Evolutionary conservation across 2,113 vertebrate genomes (phyloP).

Genomic region (Odocoileus hemionus): DNA sequence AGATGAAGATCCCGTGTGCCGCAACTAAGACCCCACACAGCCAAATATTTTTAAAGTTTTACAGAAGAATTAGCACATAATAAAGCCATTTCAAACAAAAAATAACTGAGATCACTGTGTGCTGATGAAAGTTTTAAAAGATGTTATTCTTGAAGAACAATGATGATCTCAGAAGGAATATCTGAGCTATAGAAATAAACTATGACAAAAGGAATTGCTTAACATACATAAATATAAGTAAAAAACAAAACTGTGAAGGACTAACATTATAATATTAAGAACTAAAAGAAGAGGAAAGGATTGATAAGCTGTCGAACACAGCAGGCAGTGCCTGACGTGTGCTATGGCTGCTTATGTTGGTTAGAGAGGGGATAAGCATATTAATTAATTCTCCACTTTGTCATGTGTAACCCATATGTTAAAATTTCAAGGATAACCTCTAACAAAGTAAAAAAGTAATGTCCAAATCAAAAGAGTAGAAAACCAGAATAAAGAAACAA

Average conservation of each 20-base stretch:
- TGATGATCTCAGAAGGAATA: neutral
- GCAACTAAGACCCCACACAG: neutral
- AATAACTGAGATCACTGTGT: neutral
- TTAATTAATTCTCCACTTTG: neutral
- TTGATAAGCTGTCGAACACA: neutral
- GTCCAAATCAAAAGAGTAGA: neutral
- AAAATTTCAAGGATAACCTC: neutral
- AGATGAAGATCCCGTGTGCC: neutral
- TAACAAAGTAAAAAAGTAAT: neutral
- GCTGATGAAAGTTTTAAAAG: neutral
- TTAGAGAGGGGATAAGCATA: neutral
- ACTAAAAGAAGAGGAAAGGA: neutral
- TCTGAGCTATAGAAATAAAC: neutral
- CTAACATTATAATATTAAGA: neutral
- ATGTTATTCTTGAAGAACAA: neutral
- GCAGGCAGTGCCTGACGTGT: neutral
- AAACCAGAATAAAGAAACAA: neutral
- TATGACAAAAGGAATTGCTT: neutral
- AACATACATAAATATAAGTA: neutral
- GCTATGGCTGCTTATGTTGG: neutral
- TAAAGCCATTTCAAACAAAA: neutral
- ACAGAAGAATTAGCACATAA: neutral
- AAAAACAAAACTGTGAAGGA: neutral
- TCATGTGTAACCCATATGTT: neutral
- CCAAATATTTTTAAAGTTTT: neutral